A percentile compares a stretch with the other conserved stretches of the same genome.
These are phyloP conservation scores for Anniella stebbinsi DNA, from an alignment of 2,797 vertebrate genomes.

Conservation along the genomic window DNA sequence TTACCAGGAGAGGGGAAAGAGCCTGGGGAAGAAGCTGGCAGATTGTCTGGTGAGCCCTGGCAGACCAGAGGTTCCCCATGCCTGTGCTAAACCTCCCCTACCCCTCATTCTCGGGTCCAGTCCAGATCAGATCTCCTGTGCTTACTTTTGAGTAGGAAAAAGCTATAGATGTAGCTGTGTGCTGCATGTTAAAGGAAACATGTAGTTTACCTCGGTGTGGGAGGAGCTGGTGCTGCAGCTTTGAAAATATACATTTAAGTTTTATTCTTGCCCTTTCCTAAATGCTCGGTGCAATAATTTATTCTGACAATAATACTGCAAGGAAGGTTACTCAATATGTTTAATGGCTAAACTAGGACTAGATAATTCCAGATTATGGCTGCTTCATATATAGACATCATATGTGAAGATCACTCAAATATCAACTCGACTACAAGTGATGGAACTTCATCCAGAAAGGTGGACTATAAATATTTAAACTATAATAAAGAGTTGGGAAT, in stretches of 20 bases:
- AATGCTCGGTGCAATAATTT: background rate
- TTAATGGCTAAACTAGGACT: background rate
- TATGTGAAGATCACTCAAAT: background rate
- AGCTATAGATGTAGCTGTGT: no score
- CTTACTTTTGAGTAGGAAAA: background rate
- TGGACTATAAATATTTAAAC: background rate
- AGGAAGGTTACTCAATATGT: background rate
- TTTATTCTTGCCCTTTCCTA: background rate
- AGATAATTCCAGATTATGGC: no score
- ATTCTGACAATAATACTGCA: background rate
- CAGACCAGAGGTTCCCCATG: no score
- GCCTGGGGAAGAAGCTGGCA: no score
- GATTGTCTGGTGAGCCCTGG: no score
- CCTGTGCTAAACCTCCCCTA: no score
- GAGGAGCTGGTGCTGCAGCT: background rate
- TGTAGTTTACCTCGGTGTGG: background rate
- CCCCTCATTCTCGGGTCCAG: background rate
- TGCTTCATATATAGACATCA: background rate
- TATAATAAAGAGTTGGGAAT: background rate
- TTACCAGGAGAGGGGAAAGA: no score
- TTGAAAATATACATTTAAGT: background rate
- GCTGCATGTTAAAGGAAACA: background rate
- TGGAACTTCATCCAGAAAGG: background rate
- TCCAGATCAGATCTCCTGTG: background rate
- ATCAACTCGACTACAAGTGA: background rate